These are phyloP conservation scores for Monarcha castaneiventris DNA, from an alignment of 2,113 vertebrate species.

Conservation along the genomic window DNA sequence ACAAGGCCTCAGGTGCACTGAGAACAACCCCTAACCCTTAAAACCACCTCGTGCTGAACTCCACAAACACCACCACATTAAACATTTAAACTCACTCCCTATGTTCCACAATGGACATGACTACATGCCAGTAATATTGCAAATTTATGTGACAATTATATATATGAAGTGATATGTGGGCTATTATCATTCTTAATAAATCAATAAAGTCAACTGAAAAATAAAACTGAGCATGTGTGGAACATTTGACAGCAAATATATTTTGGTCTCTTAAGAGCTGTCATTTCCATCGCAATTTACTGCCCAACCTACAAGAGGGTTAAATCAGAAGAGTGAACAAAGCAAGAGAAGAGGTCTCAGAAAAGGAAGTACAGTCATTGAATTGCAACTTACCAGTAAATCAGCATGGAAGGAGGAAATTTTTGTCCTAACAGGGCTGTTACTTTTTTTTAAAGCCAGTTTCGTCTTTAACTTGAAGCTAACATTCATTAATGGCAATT, in stretches of 20 bases:
- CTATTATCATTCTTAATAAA: slow-evolving; percentile 61
- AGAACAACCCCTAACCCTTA: neutral
- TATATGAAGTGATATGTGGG: slow-evolving; percentile 23
- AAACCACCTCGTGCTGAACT: neutral
- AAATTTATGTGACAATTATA: slow-evolving; percentile 52
- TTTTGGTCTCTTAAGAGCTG: slow-evolving; percentile 13
- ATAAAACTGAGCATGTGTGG: slow-evolving; percentile 52
- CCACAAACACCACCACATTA: neutral
- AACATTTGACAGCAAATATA: slow-evolving; percentile 44
- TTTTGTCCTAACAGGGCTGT: slow-evolving; percentile 20
- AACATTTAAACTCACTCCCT: neutral
- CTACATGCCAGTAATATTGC: neutral
- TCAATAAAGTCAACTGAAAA: slow-evolving; percentile 62
- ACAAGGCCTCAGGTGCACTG: neutral
- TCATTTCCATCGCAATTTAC: slow-evolving; percentile 50
- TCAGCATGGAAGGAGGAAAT: slow-evolving; percentile 11
- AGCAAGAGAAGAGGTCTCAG: slow-evolving; percentile 24
- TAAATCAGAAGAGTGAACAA: slow-evolving; percentile 52
- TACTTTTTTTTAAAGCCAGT: slow-evolving; percentile 11
- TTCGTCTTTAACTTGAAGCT: slow-evolving; percentile 50
- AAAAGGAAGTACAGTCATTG: slow-evolving; percentile 8
- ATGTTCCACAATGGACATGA: neutral
- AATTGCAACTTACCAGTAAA: slow-evolving; percentile 40
- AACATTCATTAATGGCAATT: slow-evolving; percentile 49
- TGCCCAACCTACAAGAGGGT: slow-evolving; percentile 16